Evolutionary conservation across 2,113 vertebrate genomes (phyloP), one percentile per base, ranked within the genome.

Genomic region (Xenopus tropicalis): DNA sequence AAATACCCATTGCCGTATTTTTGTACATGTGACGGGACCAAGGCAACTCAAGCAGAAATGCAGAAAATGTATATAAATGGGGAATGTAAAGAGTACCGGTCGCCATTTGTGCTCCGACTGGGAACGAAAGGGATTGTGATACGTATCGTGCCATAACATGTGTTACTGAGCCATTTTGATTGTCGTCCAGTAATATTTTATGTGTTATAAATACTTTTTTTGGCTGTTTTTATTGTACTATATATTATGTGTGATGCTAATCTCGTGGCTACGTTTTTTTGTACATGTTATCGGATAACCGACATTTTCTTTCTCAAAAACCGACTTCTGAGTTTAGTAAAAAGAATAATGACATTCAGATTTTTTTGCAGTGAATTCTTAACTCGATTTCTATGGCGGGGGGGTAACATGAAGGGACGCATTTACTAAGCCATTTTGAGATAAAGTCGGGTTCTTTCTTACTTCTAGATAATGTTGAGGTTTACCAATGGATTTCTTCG

Each of bases 51-150:
- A 51, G 23, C 58, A 25, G 54, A 20, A 69, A 76, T 76, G 59
- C 66, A 69, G 66, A 76, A 76, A 59, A 57, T 75, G 72, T 75
- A 56, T 75, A 75, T 52, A 43, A 75, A 75, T 62, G 72, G 58
- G 61, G 72, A 74, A 54, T 69, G 66, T 74, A 29, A 48, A 48
- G 29, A 48, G 12, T 16, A 48, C 44, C 44, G 11, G 25, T 37
- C 29, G 29, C 10, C 6, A 37, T 37, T 37, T 37, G 29, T 9
- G 10, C 10, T 48, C 46, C 3, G 46, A 48, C n/a, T 23, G 14
- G 14, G 21, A 57, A 46, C 22, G 37, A 22, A 58, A 66, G 21
- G 17, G 65, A 51, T 46, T 67, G 43, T 61, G 25, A 67, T 51
- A 23, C 54, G 56, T n/a, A 29, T 52, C 42, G 58, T 69, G 73